Base-by-base conservation (phyloP, 2,113 vertebrate species). In the Apus apus region DNA sequence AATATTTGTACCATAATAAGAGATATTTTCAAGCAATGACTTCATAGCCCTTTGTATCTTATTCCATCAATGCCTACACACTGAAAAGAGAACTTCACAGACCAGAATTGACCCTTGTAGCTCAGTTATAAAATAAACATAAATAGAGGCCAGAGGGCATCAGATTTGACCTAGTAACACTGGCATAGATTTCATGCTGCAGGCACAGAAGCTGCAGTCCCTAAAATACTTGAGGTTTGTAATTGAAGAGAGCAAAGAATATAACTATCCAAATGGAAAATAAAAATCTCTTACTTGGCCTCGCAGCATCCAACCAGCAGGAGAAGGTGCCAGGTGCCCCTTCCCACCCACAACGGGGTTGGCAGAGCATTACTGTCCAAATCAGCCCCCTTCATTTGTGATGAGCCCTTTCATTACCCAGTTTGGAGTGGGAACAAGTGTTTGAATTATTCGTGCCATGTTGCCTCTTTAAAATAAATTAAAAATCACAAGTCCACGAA, bases 111-210 rank as follows among this genome's bases (percentile, higher is more conserved):
- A 54, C 74, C 56, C 48, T 72, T 76, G 48, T 8, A 48, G 38
- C 56, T 75, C 50, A 38, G 46, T 73, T 73, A 26, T 74, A 77
- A 95, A 92, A 86, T 54, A 74, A 90, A 92, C 38, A 74, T 46
- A 85, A 94, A 90, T 11, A 93, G 27, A 95, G 57, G 74, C 43
- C 68, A 93, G 27, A 95, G 57, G 74, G 45, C 68, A 78, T 73
- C n/a, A 48, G 75, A 10, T n/a, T 48, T 97, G 80, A 95, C 80
- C 83, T 22, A 34, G 27, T 64, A 64, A 87, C 71, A 72, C 48
- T 17, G 56, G 43, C 62, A 87, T 13, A 29, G 74, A 20, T 61
- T 58, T 67, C 61, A 58, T 68, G 66, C 92, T 89, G 51, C 71
- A 70, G 79, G 64, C 64, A 60, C 57, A 48, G 54, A 53, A 72